Conservation (phyloP, 2,888 invertebrate genomes). For the Amblyjoppa fuscipennis region DNA sequence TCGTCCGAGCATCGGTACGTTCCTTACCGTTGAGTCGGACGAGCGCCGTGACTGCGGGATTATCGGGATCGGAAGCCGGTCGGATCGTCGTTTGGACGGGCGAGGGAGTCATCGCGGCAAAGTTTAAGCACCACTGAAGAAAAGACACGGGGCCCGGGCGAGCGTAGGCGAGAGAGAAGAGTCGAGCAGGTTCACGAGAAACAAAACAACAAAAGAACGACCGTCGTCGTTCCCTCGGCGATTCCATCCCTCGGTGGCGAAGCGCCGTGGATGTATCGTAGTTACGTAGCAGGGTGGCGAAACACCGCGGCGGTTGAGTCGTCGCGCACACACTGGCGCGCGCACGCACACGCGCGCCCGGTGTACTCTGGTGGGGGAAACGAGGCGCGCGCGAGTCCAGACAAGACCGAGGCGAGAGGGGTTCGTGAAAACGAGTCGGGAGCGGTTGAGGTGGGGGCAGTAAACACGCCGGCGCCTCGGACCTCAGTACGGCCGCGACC, state of each 20-base stretch:
- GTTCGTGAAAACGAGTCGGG: slow-evolving; percentile 24
- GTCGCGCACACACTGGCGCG: neutral
- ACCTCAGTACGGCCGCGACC: slow-evolving; percentile 80
- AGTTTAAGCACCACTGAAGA: neutral
- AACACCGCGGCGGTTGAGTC: slow-evolving; percentile 9
- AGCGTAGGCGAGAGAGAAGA: neutral
- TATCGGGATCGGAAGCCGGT: slow-evolving; percentile 1
- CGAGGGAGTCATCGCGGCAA: neutral
- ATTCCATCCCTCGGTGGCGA: slow-evolving; percentile 8
- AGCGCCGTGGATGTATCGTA: neutral
- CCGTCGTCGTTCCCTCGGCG: neutral
- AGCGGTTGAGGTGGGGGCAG: slow-evolving; percentile 71
- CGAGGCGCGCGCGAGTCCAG: slow-evolving; percentile 47
- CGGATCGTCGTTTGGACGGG: neutral
- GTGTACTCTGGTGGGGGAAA: slow-evolving; percentile 25
- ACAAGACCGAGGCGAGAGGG: slow-evolving; percentile 36
- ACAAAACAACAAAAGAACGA: neutral
- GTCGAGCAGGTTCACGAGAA: slow-evolving; percentile 8
- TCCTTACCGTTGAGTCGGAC: neutral
- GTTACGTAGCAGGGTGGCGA: neutral
- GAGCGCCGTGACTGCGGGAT: neutral
- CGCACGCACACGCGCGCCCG: slow-evolving; percentile 1
- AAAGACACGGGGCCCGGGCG: neutral
- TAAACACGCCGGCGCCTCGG: slow-evolving; percentile 83
- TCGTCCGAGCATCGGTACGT: no score